A percentile compares a stretch with the other conserved stretches of the same genome.
Conservation (phyloP, 2,113 vertebrate species). For the Ceyx melanurus region DNA sequence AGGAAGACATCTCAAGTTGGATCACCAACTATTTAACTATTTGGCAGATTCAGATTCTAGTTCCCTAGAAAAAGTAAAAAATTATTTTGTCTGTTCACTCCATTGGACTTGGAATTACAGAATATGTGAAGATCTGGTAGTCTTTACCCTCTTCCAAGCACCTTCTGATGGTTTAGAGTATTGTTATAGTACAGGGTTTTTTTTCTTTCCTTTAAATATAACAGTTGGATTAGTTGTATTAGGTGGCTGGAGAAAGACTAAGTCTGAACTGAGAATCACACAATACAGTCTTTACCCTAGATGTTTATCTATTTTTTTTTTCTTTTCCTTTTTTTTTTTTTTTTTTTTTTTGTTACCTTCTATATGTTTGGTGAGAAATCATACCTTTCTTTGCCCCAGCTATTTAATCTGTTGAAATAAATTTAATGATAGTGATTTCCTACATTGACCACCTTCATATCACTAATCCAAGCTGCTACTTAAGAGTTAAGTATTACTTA, state of each 20-base stretch:
- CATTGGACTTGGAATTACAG: background rate
- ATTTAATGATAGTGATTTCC: slow-evolving; percentile 15
- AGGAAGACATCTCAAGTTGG: background rate
- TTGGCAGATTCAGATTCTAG: background rate
- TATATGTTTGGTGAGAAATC: background rate
- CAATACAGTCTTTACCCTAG: background rate
- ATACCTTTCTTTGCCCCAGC: background rate
- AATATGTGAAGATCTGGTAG: background rate
- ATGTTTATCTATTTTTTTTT: background rate
- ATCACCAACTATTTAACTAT: background rate
- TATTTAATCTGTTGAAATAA: background rate
- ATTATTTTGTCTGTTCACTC: background rate
- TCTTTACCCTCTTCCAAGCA: background rate
- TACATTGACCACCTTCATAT: background rate
- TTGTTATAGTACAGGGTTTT: fast-evolving
- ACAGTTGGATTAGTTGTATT: background rate
- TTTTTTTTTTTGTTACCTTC: background rate
- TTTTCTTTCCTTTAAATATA: background rate
- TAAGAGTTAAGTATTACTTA: slow-evolving; percentile 42
- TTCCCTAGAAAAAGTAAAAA: background rate
- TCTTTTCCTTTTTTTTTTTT: too few species aligned
- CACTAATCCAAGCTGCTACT: background rate
- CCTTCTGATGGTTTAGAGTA: background rate
- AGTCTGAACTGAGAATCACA: background rate
- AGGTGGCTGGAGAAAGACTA: background rate